phyloP scores from a whole-genome alignment of 2,888 invertebrate genomes.

The Axea sp. region DNA sequence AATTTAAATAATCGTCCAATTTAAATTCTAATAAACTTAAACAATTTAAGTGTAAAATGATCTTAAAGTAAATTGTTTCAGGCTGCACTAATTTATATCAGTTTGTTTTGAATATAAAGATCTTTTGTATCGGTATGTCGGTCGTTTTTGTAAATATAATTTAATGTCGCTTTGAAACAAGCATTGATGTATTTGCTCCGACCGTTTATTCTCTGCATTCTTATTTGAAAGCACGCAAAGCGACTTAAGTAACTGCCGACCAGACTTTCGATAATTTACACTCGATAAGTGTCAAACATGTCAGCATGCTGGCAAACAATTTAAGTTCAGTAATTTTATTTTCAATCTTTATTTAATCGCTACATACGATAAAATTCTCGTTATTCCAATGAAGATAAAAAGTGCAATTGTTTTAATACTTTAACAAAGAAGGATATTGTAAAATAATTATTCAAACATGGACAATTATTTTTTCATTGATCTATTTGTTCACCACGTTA shows the following conservation, averaged over 20 bases:
- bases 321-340: constrained; percentile 18
- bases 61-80: constrained; percentile 1
- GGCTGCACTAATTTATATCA: constrained; percentile 16
- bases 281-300: constrained; percentile 58
- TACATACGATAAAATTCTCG: constrained; percentile 9
- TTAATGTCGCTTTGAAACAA: constrained; percentile 39
- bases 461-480: not conserved
- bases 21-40: no score
- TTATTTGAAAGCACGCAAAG: constrained; percentile 46
- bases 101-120: constrained; percentile 29
- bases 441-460: not conserved
- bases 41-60: not conserved
- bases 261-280: constrained; percentile 52
- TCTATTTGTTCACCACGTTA: constrained; percentile 10
- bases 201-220: constrained; percentile 54
- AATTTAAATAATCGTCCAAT: no score
- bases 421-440: not conserved
- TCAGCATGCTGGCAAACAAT: constrained; percentile 42
- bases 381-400: no score
- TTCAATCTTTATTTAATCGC: constrained; percentile 29
- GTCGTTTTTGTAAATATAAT: constrained; percentile 40
- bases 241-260: constrained; percentile 43
- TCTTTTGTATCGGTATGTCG: constrained; percentile 27
- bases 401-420: no score
- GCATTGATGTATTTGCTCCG: constrained; percentile 41